These are phyloP conservation scores for Bryconaethiops microstoma DNA, from an alignment of 2,797 vertebrate genomes.

Conservation along the genomic window DNA sequence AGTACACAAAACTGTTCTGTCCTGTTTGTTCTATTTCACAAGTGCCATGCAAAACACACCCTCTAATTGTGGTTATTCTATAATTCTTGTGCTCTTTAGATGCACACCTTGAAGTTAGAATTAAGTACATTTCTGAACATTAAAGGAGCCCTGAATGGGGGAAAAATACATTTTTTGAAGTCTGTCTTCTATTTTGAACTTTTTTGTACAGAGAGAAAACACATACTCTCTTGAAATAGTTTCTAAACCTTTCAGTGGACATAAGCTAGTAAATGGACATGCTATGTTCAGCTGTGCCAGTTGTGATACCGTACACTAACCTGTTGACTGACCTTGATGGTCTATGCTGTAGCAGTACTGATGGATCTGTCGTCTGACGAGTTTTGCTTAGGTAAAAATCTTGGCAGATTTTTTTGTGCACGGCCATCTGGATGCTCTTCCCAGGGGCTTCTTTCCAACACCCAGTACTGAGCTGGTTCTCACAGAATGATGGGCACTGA, in stretches of 20 bases:
- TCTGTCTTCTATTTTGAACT: background rate
- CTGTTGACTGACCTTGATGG: background rate
- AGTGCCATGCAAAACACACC: background rate
- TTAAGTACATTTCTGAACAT: too few relatives aligned
- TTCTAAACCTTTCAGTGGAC: background rate
- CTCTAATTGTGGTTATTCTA: background rate
- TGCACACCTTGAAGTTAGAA: too few relatives aligned
- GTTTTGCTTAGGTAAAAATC: slow-evolving; percentile 27
- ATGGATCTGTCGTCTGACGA: slow-evolving; percentile 33
- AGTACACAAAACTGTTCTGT: too few relatives aligned
- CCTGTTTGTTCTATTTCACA: background rate
- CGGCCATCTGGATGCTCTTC: slow-evolving; percentile 38
- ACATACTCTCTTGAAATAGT: background rate
- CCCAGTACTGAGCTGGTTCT: slow-evolving; percentile 33
- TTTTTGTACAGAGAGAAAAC: background rate
- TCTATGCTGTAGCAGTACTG: slow-evolving; percentile 12
- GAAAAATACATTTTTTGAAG: background rate
- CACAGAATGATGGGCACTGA: background rate
- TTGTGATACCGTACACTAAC: background rate
- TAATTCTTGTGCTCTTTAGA: background rate
- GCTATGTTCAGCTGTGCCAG: background rate
- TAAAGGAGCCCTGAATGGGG: background rate
- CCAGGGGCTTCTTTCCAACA: slow-evolving; percentile 24
- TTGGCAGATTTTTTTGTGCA: slow-evolving; percentile 36
- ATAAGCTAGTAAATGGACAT: background rate